phyloP scores from a whole-genome alignment of 1,140 invertebrate genomes.

The Theocolax elegans region DNA sequence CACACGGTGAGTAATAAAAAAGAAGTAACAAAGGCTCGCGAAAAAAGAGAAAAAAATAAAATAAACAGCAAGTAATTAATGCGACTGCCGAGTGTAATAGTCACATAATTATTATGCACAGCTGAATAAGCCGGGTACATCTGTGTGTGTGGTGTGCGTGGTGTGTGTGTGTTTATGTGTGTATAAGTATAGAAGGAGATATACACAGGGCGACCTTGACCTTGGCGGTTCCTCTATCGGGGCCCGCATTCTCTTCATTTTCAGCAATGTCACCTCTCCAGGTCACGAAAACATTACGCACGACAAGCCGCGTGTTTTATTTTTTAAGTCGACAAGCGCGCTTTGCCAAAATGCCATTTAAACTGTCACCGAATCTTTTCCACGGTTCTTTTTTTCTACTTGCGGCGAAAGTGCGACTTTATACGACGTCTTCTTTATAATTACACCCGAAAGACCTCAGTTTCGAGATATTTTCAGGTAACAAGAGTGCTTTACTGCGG shows the following conservation, averaged over 20 bases:
- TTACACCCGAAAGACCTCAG: too few relatives aligned
- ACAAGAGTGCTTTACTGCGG: too few relatives aligned
- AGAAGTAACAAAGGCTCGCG: not conserved
- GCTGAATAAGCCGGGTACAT: constrained; percentile 10
- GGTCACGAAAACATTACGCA: constrained; percentile 54
- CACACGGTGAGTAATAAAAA: not conserved
- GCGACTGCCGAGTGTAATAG: not conserved
- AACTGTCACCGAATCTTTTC: not conserved
- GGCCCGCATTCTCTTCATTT: constrained; percentile 50
- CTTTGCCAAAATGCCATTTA: too few relatives aligned
- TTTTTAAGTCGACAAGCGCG: too few relatives aligned
- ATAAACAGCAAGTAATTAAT: not conserved
- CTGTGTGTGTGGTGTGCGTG: too few relatives aligned
- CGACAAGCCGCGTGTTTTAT: not conserved
- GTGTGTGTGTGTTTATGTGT: too few relatives aligned
- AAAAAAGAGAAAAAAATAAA: constrained; percentile 6
- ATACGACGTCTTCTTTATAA: too few relatives aligned
- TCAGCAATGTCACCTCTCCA: constrained; percentile 56
- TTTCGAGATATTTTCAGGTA: too few relatives aligned
- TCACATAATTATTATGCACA: not conserved
- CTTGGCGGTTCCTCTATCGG: constrained; percentile 48
- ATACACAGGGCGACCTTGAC: constrained; percentile 46
- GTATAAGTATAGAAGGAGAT: not conserved
- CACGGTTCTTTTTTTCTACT: too few relatives aligned
- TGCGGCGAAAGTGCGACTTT: too few relatives aligned